These are phyloP conservation scores for Coendou prehensilis DNA, from an alignment of 2,797 vertebrate genomes.

Conservation along the genomic window DNA sequence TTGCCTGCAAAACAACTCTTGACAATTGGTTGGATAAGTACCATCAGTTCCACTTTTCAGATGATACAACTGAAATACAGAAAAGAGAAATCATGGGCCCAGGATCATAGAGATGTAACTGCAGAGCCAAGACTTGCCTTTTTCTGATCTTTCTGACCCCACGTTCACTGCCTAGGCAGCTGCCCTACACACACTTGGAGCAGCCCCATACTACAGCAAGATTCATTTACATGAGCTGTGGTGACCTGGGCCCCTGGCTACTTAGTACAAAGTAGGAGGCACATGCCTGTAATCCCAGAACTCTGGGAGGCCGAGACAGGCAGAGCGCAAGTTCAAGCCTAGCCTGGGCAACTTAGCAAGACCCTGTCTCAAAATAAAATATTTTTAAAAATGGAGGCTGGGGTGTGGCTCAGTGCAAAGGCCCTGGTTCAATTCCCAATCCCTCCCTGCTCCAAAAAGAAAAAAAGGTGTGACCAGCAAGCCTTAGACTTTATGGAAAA, in stretches of 20 bases:
- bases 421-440: not conserved
- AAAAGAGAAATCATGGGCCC: not conserved
- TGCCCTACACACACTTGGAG: fast-evolving
- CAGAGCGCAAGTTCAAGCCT: not conserved
- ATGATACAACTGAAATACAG: constrained; percentile 20
- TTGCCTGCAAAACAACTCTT: not conserved
- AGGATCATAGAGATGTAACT: not conserved
- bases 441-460: not conserved
- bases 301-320: not conserved
- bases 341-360: not conserved
- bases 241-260: not conserved
- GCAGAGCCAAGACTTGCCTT: not conserved
- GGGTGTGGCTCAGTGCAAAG: not conserved
- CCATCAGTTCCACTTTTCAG: not conserved
- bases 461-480: not conserved
- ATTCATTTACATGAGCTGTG: not conserved
- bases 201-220: not conserved
- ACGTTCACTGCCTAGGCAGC: not conserved
- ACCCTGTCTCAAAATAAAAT: not conserved
- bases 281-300: not conserved
- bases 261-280: not conserved
- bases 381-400: not conserved
- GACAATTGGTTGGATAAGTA: not conserved
- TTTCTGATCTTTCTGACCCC: not conserved
- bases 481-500: not conserved